Conservation (phyloP, 2,113 vertebrate species). For the Lophochroa leadbeateri region DNA sequence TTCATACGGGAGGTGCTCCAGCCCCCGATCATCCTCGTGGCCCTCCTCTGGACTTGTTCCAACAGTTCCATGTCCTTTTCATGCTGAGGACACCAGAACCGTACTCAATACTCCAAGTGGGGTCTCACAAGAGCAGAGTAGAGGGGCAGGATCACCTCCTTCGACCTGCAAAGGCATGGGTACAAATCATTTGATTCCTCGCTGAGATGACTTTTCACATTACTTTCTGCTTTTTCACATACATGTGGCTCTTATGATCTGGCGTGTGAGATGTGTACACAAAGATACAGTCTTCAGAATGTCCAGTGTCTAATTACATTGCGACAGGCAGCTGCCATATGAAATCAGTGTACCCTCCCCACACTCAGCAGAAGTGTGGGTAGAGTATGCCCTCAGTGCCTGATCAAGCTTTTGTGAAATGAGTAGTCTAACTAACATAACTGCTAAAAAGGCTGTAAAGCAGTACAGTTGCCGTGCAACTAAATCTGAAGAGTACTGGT, state of each 20-base stretch:
- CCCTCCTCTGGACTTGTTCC: no score
- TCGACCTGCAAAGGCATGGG: not conserved
- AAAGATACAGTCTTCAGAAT: not conserved
- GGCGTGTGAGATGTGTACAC: not conserved
- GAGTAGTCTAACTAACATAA: not conserved
- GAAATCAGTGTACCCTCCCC: not conserved
- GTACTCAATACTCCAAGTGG: not conserved
- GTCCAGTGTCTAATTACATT: not conserved
- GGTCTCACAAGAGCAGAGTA: not conserved
- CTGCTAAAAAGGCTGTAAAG: slow-evolving; percentile 31
- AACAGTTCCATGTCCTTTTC: not conserved
- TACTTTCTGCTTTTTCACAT: not conserved
- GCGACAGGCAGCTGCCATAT: not conserved
- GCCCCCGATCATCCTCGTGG: no score
- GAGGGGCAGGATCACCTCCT: not conserved
- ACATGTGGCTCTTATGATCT: not conserved
- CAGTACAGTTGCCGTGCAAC: not conserved
- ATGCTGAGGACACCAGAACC: not conserved
- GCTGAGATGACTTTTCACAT: not conserved
- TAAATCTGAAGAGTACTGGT: not conserved
- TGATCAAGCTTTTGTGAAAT: not conserved
- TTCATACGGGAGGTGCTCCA: no score
- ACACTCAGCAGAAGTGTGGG: not conserved
- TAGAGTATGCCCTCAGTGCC: not conserved
- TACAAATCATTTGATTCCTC: not conserved